These are phyloP conservation scores for Volucella bombylans DNA, from an alignment of 2,888 invertebrate species.

Conservation along the genomic window DNA sequence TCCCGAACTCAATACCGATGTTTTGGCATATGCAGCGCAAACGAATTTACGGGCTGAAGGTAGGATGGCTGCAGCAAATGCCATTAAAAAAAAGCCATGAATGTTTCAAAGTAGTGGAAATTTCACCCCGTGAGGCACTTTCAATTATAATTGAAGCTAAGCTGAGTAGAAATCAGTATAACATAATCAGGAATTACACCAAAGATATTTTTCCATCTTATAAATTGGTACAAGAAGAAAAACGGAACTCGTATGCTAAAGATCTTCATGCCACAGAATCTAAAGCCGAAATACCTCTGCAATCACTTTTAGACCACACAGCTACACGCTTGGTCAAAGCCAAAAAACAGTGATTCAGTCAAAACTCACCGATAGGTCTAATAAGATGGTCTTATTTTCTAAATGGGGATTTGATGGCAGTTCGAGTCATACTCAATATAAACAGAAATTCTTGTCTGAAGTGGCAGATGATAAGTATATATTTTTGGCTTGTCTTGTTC, in stretches of 20 bases:
- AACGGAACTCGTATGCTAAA: too few relatives aligned
- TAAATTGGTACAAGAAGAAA: too few relatives aligned
- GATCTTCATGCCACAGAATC: too few relatives aligned
- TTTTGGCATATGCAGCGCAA: background rate
- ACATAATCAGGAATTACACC: too few relatives aligned
- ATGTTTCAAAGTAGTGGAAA: background rate
- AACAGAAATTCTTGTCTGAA: too few relatives aligned
- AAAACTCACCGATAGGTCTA: background rate
- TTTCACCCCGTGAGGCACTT: slow-evolving; percentile 5
- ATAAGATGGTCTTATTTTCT: background rate
- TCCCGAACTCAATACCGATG: background rate
- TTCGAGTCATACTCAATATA: too few relatives aligned
- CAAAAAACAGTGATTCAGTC: background rate
- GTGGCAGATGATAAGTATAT: too few relatives aligned
- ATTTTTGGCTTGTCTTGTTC: too few relatives aligned
- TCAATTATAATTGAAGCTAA: too few relatives aligned
- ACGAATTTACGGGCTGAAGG: background rate
- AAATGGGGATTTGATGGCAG: too few relatives aligned
- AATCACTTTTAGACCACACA: slow-evolving; percentile 11
- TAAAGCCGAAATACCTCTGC: slow-evolving; percentile 6
- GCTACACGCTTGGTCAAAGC: background rate
- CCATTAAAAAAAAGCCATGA: background rate
- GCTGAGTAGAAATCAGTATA: too few relatives aligned
- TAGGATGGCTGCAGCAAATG: background rate
- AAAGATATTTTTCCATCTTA: too few relatives aligned